Evolutionary conservation across 1,140 invertebrate species (phyloP).

Genomic region (Venturia canescens): DNA sequence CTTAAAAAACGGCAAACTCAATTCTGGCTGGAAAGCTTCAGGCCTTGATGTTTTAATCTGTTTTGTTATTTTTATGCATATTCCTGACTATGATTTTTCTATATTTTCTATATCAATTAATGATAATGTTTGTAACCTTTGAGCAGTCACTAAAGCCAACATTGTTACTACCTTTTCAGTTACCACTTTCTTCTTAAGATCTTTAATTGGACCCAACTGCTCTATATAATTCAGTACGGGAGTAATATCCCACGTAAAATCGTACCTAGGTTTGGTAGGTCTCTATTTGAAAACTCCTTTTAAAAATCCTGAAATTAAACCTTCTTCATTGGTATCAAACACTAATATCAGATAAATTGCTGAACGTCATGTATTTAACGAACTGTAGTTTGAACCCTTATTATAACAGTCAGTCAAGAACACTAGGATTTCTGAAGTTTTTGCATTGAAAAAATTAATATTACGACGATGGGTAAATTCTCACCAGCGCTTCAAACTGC

Average conservation of each 20-base stretch:
- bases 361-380: slow-evolving; percentile 27
- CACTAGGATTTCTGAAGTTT: not conserved
- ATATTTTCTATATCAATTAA: slow-evolving; percentile 1
- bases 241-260: slow-evolving; percentile 28
- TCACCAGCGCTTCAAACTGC: slow-evolving; percentile 5
- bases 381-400: slow-evolving; percentile 32
- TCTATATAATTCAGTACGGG: slow-evolving; percentile 12
- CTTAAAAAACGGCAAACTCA: slow-evolving; percentile 13
- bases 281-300: slow-evolving; percentile 32
- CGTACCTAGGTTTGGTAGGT: slow-evolving; percentile 32
- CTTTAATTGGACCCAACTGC: not conserved
- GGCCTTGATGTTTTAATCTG: slow-evolving; percentile 15
- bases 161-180: not conserved
- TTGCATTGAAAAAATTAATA: not conserved
- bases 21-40: not conserved
- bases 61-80: not conserved
- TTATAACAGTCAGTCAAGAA: not conserved
- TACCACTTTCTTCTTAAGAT: not conserved
- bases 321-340: not conserved
- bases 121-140: not conserved
- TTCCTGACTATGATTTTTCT: not conserved
- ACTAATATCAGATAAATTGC: slow-evolving; percentile 22
- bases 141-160: not conserved
- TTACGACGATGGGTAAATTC: not conserved
- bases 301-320: slow-evolving; percentile 2